Percentiles rank a stretch among this genome's conserved stretches.
These are phyloP conservation scores for Cheiracanthium punctorium DNA, from an alignment of 2,888 invertebrate species.

Conservation along the genomic window DNA sequence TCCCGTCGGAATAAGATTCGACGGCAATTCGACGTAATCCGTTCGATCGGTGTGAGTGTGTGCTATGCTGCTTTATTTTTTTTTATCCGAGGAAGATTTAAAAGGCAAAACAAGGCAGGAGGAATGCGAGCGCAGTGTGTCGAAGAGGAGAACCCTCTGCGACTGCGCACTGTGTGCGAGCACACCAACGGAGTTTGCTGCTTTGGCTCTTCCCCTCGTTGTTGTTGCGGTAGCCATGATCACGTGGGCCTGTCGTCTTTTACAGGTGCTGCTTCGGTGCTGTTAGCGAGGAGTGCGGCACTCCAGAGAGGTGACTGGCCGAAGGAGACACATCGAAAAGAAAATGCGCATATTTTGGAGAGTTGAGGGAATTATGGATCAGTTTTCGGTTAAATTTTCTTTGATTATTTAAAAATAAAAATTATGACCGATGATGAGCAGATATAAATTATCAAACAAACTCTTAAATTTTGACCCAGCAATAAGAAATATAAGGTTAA, in stretches of 20 bases:
- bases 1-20: conserved; percentile 22
- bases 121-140: conserved; percentile 9
- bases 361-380: too few species aligned
- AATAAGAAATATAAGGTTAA: too few species aligned
- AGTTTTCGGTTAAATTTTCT: too few species aligned
- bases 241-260: conserved; percentile 48
- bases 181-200: neutral
- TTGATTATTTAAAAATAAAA: too few species aligned
- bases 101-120: conserved; percentile 27
- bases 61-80: neutral
- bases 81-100: neutral
- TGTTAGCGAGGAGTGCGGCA: conserved; percentile 45
- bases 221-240: conserved; percentile 61
- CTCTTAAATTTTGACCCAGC: too few species aligned
- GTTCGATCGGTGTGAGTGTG: neutral
- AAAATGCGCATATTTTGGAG: conserved; percentile 34
- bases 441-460: too few species aligned
- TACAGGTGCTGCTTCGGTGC: conserved; percentile 58
- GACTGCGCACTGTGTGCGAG: neutral
- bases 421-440: too few species aligned
- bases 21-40: neutral
- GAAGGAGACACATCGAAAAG: conserved; percentile 31
- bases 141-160: conserved; percentile 8
- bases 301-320: conserved; percentile 61
- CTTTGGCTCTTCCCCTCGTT: neutral